Percentiles rank a stretch among this genome's conserved stretches.
Evolutionary conservation across 2,888 invertebrate species (phyloP).

Genomic region (Meghimatium bilineatum): DNA sequence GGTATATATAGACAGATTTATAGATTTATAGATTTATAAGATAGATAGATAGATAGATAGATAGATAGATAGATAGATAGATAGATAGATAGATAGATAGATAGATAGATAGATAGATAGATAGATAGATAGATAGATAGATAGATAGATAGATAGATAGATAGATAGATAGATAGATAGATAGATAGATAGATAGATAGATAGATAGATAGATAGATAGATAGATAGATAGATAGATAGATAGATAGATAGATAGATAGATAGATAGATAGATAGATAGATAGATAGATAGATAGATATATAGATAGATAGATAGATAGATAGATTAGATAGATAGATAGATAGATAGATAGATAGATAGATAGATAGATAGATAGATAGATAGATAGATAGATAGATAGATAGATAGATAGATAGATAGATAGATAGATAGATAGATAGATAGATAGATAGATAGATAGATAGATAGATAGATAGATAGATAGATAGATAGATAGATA

Average conservation of each 20-base stretch:
- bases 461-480: constrained; percentile 30
- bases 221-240: not conserved
- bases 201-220: not conserved
- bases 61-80: no score
- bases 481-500: constrained; percentile 27
- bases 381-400: constrained; percentile 10
- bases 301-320: not conserved
- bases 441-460: constrained; percentile 29
- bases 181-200: no score
- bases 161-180: no score
- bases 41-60: no score
- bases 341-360: constrained; percentile 15
- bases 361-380: constrained; percentile 1
- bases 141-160: no score
- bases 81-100: no score
- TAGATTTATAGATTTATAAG: no score
- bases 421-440: constrained; percentile 23
- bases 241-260: not conserved
- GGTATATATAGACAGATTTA: no score
- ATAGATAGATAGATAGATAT: not conserved
- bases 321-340: constrained; percentile 6
- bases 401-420: constrained; percentile 4
- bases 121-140: no score
- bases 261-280: not conserved
- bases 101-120: no score